phyloP scores from a whole-genome alignment of 2,113 vertebrate species.

The Vulpes ferrilata region DNA sequence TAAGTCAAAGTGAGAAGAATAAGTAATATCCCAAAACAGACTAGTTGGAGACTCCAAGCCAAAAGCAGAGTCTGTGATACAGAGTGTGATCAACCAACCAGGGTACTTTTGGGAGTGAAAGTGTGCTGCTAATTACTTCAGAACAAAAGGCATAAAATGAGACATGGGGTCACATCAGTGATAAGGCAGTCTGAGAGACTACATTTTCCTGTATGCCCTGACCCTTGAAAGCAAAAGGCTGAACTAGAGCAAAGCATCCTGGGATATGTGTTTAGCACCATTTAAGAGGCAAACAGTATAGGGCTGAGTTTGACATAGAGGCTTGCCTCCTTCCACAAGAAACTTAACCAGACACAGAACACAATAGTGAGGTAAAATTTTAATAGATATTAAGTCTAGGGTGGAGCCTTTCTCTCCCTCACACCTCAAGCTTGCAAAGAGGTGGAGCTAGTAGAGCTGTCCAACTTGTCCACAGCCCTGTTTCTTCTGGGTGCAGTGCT shows the following conservation, averaged over 20 bases:
- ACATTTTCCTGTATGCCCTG: conserved; percentile 24
- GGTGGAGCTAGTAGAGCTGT: background rate
- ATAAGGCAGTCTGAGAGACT: conserved; percentile 45
- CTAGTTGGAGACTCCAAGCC: background rate
- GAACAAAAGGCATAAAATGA: conserved; percentile 31
- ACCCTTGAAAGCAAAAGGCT: background rate
- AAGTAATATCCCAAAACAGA: background rate
- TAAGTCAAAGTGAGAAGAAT: background rate
- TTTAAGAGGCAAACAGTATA: conserved; percentile 25
- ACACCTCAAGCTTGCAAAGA: background rate
- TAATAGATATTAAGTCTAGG: conserved; percentile 59
- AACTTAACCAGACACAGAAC: conserved; percentile 56
- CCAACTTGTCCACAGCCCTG: background rate
- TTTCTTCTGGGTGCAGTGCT: background rate
- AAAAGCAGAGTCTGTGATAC: background rate
- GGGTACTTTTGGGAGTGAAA: conserved; percentile 25
- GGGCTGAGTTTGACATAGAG: background rate
- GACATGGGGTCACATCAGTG: background rate
- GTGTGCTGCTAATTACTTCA: background rate
- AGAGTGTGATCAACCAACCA: background rate
- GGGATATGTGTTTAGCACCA: conserved; percentile 61
- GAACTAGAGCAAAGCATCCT: conserved; percentile 26
- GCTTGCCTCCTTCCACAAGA: background rate
- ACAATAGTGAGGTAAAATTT: conserved; percentile 56
- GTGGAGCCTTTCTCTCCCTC: background rate